Conservation (phyloP, 2,797 vertebrate species). For the Harpagifer antarcticus region DNA sequence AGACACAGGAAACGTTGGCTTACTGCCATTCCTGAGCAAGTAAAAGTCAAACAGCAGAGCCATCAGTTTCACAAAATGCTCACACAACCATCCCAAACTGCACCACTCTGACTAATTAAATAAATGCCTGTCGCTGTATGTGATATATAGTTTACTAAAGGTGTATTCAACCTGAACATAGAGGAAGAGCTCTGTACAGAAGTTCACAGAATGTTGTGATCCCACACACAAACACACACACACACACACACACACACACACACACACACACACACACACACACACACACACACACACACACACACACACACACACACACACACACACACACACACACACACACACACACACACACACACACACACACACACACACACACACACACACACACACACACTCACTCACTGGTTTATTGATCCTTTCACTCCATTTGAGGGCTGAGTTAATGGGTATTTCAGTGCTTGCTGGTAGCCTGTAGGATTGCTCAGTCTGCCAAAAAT, state of each 20-base stretch:
- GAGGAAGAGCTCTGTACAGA: constrained; percentile 9
- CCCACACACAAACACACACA: neutral
- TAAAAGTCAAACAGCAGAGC: constrained; percentile 25
- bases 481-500: constrained; percentile 62
- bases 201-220: constrained; percentile 34
- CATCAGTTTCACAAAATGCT: constrained; percentile 7
- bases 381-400: constrained; percentile 26
- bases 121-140: constrained; percentile 2
- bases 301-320: constrained; percentile 1
- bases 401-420: constrained; percentile 61
- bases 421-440: constrained; percentile 62
- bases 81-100: neutral
- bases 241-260: constrained; percentile 11
- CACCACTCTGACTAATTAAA: constrained; percentile 20
- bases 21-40: constrained; percentile 35
- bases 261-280: constrained; percentile 17
- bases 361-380: constrained; percentile 22
- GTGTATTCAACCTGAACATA: constrained; percentile 8
- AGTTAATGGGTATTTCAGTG: constrained; percentile 73
- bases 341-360: constrained; percentile 4
- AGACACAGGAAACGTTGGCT: constrained; percentile 44
- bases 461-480: constrained; percentile 63
- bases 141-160: constrained; percentile 26
- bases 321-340: constrained; percentile 4
- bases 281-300: constrained; percentile 15